Evolutionary conservation across 2,797 vertebrate genomes (phyloP).

Genomic region (Tympanoctomys barrerae): DNA sequence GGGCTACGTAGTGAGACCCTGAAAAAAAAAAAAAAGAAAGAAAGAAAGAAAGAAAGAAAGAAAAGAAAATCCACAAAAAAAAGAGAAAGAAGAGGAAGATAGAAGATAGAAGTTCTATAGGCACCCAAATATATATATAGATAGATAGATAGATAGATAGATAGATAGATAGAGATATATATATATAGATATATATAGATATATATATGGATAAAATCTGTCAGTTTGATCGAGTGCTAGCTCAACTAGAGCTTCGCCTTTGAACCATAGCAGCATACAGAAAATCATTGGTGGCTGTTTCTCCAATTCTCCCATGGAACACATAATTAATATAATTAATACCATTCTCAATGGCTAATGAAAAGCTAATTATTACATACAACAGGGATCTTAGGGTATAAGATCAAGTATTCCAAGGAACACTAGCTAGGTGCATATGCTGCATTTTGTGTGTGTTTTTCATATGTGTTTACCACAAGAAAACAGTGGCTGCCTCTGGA

Average conservation of each 20-base stretch:
- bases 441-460: not conserved
- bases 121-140: not conserved
- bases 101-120: not conserved
- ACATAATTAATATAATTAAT: conserved; percentile 30
- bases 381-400: not conserved
- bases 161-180: too few species aligned
- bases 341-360: not conserved
- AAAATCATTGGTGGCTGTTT: conserved; percentile 43
- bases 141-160: too few species aligned
- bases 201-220: not conserved
- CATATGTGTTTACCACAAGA: not conserved
- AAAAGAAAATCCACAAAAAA: too few species aligned
- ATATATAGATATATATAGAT: not conserved
- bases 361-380: conserved; percentile 6
- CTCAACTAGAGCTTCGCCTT: not conserved
- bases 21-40: too few species aligned
- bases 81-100: not conserved
- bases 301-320: conserved; percentile 11
- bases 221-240: not conserved
- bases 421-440: not conserved
- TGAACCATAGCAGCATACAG: not conserved
- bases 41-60: too few species aligned
- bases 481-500: not conserved
- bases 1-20: too few species aligned
- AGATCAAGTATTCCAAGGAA: conserved; percentile 37